Evolutionary conservation across 2,888 invertebrate genomes (phyloP).

Genomic region (Harpagoxenus sublaevis): DNA sequence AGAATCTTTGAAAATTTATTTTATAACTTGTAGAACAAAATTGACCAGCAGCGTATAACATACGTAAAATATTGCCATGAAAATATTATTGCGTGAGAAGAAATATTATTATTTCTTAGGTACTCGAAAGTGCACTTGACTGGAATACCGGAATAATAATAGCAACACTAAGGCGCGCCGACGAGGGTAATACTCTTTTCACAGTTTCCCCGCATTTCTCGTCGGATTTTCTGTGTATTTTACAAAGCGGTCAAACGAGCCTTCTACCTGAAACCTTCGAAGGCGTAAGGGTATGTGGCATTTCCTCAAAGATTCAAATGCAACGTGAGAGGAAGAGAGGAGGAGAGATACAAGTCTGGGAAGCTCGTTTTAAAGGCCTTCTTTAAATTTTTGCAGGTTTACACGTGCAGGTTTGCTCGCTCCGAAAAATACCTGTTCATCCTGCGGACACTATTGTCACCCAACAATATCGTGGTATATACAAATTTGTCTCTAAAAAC

Average conservation of each 20-base stretch:
- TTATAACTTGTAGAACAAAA: not conserved
- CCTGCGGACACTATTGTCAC: not conserved
- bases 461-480: slow-evolving; percentile 9
- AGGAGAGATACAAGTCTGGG: not conserved
- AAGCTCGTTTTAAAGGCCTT: not conserved
- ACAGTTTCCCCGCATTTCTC: not conserved
- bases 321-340: not conserved
- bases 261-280: slow-evolving; percentile 24
- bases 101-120: slow-evolving; percentile 8
- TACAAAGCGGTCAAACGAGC: not conserved
- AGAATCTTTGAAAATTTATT: not conserved
- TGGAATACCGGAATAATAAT: slow-evolving; percentile 7
- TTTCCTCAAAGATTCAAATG: slow-evolving; percentile 21
- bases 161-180: not conserved
- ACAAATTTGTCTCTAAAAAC: slow-evolving; percentile 1
- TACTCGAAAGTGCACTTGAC: not conserved
- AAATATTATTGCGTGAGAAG: not conserved
- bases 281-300: slow-evolving; percentile 11
- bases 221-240: slow-evolving; percentile 24
- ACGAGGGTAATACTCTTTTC: not conserved
- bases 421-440: not conserved
- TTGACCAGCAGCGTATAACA: not conserved
- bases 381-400: not conserved
- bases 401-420: not conserved
- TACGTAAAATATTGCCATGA: not conserved